phyloP scores from a whole-genome alignment of 2,113 vertebrate species.

The Phalacrocorax carbo region DNA sequence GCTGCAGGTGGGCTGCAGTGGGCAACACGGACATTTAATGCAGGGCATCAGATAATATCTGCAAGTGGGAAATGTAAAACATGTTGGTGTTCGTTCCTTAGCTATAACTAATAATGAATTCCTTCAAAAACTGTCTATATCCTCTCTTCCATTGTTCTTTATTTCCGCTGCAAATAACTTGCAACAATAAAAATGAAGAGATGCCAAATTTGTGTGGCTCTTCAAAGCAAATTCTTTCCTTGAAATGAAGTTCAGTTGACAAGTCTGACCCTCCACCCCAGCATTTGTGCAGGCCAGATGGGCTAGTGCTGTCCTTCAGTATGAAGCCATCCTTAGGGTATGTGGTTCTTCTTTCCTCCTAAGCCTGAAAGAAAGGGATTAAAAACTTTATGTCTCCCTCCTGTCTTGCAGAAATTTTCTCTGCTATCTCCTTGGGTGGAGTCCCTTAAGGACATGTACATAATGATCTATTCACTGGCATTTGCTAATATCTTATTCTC shows the following conservation, averaged over 20 bases:
- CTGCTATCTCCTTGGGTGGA: not conserved
- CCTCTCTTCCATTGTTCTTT: conserved; percentile 40
- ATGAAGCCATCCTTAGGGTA: not conserved
- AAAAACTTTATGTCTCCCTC: not conserved
- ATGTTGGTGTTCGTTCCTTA: not conserved
- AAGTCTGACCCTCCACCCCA: not conserved
- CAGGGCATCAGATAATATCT: not conserved
- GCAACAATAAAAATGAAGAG: conserved; percentile 42
- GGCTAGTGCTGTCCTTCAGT: not conserved
- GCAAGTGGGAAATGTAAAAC: not conserved
- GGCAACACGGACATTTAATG: fast-evolving
- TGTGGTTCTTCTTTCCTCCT: not conserved
- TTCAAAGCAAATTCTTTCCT: conserved; percentile 17
- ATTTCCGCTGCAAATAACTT: conserved; percentile 13
- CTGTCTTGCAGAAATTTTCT: not conserved
- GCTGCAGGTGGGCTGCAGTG: not conserved
- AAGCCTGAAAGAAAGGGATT: not conserved
- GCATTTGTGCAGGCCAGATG: not conserved
- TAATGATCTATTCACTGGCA: not conserved
- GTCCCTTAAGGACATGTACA: not conserved
- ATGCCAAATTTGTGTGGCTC: conserved; percentile 10
- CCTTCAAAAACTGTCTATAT: not conserved
- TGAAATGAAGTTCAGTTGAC: not conserved
- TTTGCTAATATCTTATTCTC: not conserved
- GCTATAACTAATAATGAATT: not conserved